Base-by-base conservation (phyloP, 1,140 invertebrate genomes). In the Diachasmimorpha longicaudata region DNA sequence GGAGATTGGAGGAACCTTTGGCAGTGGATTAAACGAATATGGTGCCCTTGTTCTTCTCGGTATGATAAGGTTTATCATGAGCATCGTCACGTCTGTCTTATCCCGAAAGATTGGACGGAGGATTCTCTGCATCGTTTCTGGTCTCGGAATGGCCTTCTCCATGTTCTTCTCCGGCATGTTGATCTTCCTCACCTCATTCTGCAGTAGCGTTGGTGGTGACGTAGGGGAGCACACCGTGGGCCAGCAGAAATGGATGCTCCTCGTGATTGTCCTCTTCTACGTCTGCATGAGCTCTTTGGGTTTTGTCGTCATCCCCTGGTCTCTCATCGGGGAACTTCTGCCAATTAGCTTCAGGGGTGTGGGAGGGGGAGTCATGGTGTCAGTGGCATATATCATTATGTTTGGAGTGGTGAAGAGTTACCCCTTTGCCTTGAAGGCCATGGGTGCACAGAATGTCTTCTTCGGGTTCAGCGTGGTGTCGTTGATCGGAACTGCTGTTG, bases 361-460 rank as follows among this genome's bases (percentile, higher is more conserved):
- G 39, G 85, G 91, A 4, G 87, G 91, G 10, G 91, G 91, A 0
- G 70, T 93, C 4, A 88, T 93, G 44, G 86, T 93, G 9, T 90
- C 91, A 2, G 83, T 90, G 21, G 92, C 92, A 36, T 94, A 94
- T 87, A 48, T 91, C 1, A 85, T 91, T 21, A 93, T 93, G 84
- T 95, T 94, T 83, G 81, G 91, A 6, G 86, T 92, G 1, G 91
- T 93, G 8, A 93, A 93, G 83, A 84, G 89, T 13, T 95, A 93
- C 85, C 90, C 90, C 0, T 88, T 86, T 46, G 75, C 92, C 11
- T 77, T 92, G 6, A 81, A 88, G n/a, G 19, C 79, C 0, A 82
- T 93, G 25, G 90, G 90, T 0, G 82, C 90, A 10, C 85, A 89
- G 36, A 87, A 85, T 5, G 82, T 92, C 4, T 95, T 95, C 86